These are phyloP conservation scores for Ptychadena robeensis DNA, from an alignment of 2,797 vertebrate species.

Conservation along the genomic window DNA sequence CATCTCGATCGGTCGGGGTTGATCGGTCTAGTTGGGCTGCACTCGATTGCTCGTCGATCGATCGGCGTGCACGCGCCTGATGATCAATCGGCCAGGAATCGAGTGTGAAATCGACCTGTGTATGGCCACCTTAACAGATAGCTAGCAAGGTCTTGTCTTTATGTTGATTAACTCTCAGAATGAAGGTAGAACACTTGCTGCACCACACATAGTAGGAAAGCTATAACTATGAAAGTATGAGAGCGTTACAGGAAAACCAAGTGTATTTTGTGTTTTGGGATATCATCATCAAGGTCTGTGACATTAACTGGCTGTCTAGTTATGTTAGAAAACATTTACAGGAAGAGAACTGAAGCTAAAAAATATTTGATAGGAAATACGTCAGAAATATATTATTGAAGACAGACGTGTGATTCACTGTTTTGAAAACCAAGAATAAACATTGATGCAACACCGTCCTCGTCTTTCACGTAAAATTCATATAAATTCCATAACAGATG, in stretches of 20 bases:
- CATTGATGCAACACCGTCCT: slow-evolving; percentile 8
- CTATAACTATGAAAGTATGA: too few relatives aligned
- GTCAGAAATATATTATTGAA: slow-evolving; percentile 9
- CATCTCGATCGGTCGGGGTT: too few relatives aligned
- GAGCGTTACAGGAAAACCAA: not conserved
- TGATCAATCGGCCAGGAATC: too few relatives aligned
- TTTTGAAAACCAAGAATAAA: not conserved
- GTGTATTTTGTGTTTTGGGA: not conserved
- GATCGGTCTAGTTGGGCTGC: too few relatives aligned
- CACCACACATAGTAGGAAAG: too few relatives aligned
- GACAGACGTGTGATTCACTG: slow-evolving; percentile 13
- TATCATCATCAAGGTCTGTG: not conserved
- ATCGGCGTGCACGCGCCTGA: too few relatives aligned
- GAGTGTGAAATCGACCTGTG: too few relatives aligned
- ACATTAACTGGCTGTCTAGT: not conserved
- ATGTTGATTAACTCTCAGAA: too few relatives aligned
- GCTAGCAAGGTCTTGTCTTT: too few relatives aligned
- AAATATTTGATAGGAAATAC: not conserved
- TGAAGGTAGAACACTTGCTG: too few relatives aligned
- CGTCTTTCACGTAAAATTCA: not conserved
- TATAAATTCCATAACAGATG: not conserved
- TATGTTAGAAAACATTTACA: slow-evolving; percentile 4
- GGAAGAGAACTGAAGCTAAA: slow-evolving; percentile 4
- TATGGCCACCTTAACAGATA: too few relatives aligned
- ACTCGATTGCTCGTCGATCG: too few relatives aligned